Evolutionary conservation across 1,140 invertebrate genomes (phyloP).

Genomic region (Paraescarpia echinospica): DNA sequence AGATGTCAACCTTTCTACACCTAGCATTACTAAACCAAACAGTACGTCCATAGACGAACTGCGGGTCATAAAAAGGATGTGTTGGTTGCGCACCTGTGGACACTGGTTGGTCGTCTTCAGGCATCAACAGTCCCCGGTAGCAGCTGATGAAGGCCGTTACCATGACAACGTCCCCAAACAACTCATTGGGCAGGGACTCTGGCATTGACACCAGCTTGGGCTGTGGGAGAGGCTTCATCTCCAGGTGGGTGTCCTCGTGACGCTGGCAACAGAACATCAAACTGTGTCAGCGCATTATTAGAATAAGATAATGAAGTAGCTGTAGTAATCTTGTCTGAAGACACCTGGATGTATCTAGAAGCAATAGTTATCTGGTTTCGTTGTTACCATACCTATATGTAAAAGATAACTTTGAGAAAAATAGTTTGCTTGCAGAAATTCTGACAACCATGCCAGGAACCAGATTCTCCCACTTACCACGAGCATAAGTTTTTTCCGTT

Average conservation of each 20-base stretch:
- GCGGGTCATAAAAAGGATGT: background rate
- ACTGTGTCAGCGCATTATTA: background rate
- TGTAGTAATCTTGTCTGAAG: background rate
- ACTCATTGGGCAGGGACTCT: conserved; percentile 52
- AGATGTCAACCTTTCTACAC: background rate
- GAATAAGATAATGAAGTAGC: background rate
- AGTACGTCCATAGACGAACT: background rate
- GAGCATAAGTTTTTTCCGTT: background rate
- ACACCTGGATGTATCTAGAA: background rate
- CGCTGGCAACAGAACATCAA: conserved; percentile 33
- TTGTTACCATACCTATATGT: conserved; percentile 23
- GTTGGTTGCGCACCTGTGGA: background rate
- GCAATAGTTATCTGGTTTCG: conserved; percentile 34
- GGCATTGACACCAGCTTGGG: conserved; percentile 52
- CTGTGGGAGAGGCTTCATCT: conserved; percentile 47
- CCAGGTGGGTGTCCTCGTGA: conserved; percentile 49
- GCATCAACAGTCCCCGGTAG: conserved; percentile 52
- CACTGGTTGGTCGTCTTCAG: conserved; percentile 40
- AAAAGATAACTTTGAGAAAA: too few species aligned
- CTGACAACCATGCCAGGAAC: too few species aligned
- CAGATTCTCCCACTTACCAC: too few species aligned
- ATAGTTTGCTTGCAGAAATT: too few species aligned
- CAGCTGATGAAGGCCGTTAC: conserved; percentile 55
- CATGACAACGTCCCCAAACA: conserved; percentile 57
- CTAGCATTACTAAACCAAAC: background rate